Evolutionary conservation across 2,888 invertebrate species (phyloP), one percentile per base, ranked within the genome.

Genomic region (Drosophila colorata): DNA sequence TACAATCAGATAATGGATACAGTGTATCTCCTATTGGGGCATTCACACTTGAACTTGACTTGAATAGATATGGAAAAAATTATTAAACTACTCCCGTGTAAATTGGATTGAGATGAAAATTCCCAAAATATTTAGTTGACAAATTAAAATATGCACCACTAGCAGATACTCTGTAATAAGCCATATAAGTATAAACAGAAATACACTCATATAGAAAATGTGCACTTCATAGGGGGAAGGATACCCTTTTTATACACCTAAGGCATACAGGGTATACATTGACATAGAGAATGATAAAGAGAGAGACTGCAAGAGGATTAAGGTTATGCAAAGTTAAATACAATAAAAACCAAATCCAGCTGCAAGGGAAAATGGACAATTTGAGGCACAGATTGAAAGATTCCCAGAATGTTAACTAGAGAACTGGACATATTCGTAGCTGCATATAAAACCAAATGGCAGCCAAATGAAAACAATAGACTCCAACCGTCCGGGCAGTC

Each of bases 271-370:
- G 18, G 31, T 35, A 14, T 14, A 6, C 18, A 61, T n/a, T 23
- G 23, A 40, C 1, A 14, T 7, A 23, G 13, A 11, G 13, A 33
- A 33, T 33, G 4, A 33, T 14, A 41, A 7, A 43, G 37, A 13
- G 40, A 11, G 9, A 9, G 35, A 37, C 16, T 31, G 47, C 18
- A 18, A 6, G 28, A 37, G 58, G 55, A 68, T 74, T 64, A 63
- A 47, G 70, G 53, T 66, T 69, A 79, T 74, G 79, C 66, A 66
- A 69, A 65, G 58, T 65, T 58, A 33, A 51, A 58, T 46, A 55
- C 43, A 64, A 38, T 33, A 28, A 66, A 41, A 41, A 31, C 25
- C 14, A 25, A 33, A 33, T 20, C 25, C 38, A 13, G 31, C 44
- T 61, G 40, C 40, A 23, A 59, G 58, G 41, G 14, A 55, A 25